Evolutionary conservation across 2,113 vertebrate genomes (phyloP).

Genomic region (Rhinolophus ferrumequinum): DNA sequence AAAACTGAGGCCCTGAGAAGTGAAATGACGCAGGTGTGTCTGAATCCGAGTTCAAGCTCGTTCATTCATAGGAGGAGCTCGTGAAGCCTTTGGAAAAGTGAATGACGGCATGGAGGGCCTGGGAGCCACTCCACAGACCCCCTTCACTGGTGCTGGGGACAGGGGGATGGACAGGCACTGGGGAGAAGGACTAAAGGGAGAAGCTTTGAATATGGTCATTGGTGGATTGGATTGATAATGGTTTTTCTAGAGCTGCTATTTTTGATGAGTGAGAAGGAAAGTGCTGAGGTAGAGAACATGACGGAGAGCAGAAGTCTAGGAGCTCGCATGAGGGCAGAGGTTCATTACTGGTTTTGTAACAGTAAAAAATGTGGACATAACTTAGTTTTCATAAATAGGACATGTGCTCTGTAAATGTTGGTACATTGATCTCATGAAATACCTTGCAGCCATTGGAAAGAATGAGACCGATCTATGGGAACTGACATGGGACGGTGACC

Average conservation of each 20-base stretch:
- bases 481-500: neutral
- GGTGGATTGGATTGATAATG: neutral
- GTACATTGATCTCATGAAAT: neutral
- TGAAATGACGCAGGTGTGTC: neutral
- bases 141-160: neutral
- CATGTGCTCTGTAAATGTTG: neutral
- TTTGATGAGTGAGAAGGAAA: neutral
- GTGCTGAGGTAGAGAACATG: neutral
- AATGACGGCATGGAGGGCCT: neutral
- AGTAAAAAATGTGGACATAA: neutral
- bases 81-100: neutral
- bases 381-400: neutral
- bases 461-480: neutral
- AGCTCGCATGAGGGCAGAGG: neutral
- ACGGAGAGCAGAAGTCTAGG: neutral
- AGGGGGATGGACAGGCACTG: neutral
- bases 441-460: neutral
- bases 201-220: neutral
- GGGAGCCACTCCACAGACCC: neutral
- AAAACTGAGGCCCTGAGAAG: neutral
- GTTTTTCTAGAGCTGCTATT: neutral
- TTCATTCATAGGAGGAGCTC: neutral
- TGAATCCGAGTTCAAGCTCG: neutral
- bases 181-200: neutral
- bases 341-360: neutral